Base-by-base conservation (phyloP, 2,888 invertebrate species). In the Zaprionus lineosus region DNA sequence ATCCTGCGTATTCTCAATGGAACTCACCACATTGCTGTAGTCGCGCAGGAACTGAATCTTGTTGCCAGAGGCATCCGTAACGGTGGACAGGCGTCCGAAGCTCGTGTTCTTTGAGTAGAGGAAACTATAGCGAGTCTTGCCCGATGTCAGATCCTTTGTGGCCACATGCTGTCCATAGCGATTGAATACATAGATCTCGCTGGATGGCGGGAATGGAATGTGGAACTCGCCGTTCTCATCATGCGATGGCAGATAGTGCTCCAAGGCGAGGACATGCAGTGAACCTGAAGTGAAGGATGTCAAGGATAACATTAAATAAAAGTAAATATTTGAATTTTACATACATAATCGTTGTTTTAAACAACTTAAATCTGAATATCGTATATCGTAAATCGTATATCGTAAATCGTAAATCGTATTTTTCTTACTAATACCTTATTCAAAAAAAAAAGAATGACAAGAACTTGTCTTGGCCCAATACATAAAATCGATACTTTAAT, bases 91-190 rank as follows among this genome's bases (percentile, higher is more conserved):
- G 87, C 97, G 96, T 0, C 98, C 98, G 82, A 97, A 98, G 87
- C 97, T 97, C 4, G 97, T 97, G 88, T 97, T 98, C 87, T 98
- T 98, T 39, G 97, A 98, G 91, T 99, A 99, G 15, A 98, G 92
- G 92, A 99, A 99, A 39, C 97, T 96, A 90, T 98, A 98, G 88
- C 97, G 93, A 3, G 95, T 95, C 90, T 97, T 96, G 39, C 96
- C 97, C n/a, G 98, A 98, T 37, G 98, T 95, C 57, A 98, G 91
- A 90, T 98, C 98, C 89, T 96, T 96, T 1, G 98, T 98, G 16
- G 95, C 95, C 16, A 97, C 95, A 90, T 99, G 99, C 89, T 98
- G 98, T 0, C 99, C 99, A 87, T 97, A 97, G 16, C 96, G 93
- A 90, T 97, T 97, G 90, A 97, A 97, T 1, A 97, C 95, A 87